These are phyloP conservation scores for Opisthocomus hoazin DNA, from an alignment of 2,113 vertebrate species.

Conservation along the genomic window DNA sequence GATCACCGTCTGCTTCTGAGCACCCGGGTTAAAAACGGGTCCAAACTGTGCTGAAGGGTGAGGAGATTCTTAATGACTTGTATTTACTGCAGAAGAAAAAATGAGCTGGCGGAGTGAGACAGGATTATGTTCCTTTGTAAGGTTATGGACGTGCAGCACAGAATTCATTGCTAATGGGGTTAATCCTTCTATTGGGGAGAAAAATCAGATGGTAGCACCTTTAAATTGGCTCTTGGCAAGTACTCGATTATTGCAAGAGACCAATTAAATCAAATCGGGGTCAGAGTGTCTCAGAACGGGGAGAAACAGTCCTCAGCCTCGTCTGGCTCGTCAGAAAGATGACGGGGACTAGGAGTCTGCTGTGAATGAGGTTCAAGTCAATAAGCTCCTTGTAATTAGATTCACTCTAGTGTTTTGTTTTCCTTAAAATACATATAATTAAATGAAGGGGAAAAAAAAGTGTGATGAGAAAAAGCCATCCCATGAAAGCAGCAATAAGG, in stretches of 20 bases:
- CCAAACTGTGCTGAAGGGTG: neutral
- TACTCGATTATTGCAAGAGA: neutral
- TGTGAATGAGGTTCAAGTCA: neutral
- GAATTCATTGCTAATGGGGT: neutral
- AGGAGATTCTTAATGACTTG: neutral
- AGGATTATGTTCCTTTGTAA: neutral
- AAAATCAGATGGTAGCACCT: neutral
- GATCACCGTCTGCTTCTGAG: neutral
- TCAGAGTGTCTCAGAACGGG: neutral
- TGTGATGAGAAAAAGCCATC: neutral
- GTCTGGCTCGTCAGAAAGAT: neutral
- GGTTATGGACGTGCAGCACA: neutral
- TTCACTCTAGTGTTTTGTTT: neutral
- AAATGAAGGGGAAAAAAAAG: neutral
- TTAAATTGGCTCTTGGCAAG: constrained; percentile 17
- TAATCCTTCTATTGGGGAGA: neutral
- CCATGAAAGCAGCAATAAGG: neutral
- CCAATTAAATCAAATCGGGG: constrained; percentile 7
- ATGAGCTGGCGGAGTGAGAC: neutral
- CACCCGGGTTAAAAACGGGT: neutral
- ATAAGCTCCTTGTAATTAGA: constrained; percentile 9
- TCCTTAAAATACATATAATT: neutral
- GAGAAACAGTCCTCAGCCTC: neutral
- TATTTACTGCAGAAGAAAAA: neutral
- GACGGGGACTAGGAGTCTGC: neutral